Conservation (phyloP, 2,113 vertebrate genomes). For the Bettongia penicillata region DNA sequence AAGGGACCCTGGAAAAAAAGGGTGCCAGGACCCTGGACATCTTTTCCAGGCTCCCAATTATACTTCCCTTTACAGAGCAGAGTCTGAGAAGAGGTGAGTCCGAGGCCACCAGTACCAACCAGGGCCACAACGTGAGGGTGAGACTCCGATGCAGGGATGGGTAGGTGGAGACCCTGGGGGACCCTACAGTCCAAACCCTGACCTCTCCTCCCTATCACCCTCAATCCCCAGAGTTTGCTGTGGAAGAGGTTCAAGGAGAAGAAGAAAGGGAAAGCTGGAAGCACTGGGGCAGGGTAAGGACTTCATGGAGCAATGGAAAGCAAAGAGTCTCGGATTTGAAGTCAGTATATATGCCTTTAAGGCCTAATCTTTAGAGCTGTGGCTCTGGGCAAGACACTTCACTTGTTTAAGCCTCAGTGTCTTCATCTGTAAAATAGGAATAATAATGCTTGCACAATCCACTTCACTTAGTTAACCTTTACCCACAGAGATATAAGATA, state of each 20-base stretch:
- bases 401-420: conserved; percentile 6
- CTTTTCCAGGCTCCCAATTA: background rate
- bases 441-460: background rate
- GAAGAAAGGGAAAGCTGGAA: background rate
- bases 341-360: background rate
- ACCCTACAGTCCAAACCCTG: background rate
- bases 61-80: conserved; percentile 53
- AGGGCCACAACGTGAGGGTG: conserved; percentile 72
- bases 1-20: background rate
- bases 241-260: conserved; percentile 68
- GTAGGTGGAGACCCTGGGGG: background rate
- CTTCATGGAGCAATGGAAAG: background rate
- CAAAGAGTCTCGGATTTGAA: background rate
- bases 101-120: conserved; percentile 56
- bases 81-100: conserved; percentile 46
- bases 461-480: background rate
- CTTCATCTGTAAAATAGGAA: background rate
- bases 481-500: background rate
- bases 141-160: background rate
- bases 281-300: background rate
- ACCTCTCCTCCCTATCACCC: background rate
- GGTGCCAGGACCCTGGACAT: background rate
- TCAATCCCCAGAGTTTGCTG: conserved; percentile 44
- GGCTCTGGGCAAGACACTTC: background rate
- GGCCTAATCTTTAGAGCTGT: background rate